Evolutionary conservation across 2,888 invertebrate species (phyloP).

Genomic region (Epiblema foenella): DNA sequence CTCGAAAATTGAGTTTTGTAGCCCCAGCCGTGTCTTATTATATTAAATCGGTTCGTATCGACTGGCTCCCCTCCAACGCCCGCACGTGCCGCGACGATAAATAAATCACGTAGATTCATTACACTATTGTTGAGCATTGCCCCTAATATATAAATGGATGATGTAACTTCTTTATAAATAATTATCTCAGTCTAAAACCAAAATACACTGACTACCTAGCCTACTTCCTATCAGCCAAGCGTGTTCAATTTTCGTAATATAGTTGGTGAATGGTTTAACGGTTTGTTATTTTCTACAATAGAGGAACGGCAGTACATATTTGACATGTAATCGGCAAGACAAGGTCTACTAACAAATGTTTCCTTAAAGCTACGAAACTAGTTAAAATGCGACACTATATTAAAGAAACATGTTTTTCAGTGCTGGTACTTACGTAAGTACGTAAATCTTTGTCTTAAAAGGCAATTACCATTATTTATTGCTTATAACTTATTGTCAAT

Average conservation of each 20-base stretch:
- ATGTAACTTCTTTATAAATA: conserved; percentile 38
- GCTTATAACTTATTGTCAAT: too few species aligned
- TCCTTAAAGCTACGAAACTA: neutral
- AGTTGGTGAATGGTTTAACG: neutral
- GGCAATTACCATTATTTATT: neutral
- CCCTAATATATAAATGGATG: conserved; percentile 41
- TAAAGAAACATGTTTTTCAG: neutral
- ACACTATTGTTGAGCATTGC: conserved; percentile 43
- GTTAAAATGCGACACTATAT: neutral
- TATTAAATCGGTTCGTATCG: conserved; percentile 35
- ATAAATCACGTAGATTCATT: conserved; percentile 47
- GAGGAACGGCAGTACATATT: neutral
- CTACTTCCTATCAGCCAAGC: neutral
- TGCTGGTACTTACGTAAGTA: neutral
- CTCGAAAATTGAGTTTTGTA: conserved; percentile 32
- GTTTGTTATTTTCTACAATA: neutral
- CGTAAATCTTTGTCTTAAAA: neutral
- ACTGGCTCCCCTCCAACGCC: conserved; percentile 41
- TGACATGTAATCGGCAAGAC: neutral
- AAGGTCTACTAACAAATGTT: neutral
- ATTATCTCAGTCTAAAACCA: conserved; percentile 6
- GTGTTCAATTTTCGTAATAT: neutral
- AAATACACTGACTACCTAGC: neutral
- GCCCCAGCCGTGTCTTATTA: conserved; percentile 35
- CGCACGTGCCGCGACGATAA: conserved; percentile 41